These are phyloP conservation scores for Zaprionus inermis DNA, from an alignment of 1,140 invertebrate species.

Conservation along the genomic window DNA sequence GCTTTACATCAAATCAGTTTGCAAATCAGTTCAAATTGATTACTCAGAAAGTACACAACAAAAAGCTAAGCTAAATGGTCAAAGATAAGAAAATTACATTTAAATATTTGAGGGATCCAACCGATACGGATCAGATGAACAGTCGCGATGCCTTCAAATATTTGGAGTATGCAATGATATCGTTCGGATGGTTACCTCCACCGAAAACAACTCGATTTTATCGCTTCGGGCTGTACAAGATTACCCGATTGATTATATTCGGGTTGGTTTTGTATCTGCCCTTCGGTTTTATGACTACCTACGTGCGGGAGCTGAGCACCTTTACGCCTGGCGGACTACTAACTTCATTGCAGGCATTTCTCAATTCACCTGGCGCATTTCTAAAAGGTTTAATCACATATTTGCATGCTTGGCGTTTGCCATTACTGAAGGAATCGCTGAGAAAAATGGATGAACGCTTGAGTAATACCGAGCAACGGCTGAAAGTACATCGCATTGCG, in stretches of 20 bases:
- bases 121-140: background rate
- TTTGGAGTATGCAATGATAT: background rate
- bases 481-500: conserved; percentile 33
- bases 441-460: conserved; percentile 42
- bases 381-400: background rate
- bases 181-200: background rate
- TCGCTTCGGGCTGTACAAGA: background rate
- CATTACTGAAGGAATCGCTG: conserved; percentile 25
- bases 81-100: background rate
- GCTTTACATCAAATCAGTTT: no score
- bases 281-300: background rate
- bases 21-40: no score
- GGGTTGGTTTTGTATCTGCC: background rate
- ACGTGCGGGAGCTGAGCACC: background rate
- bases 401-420: conserved; percentile 12
- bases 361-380: background rate
- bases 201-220: background rate
- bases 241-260: background rate
- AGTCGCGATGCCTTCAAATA: background rate
- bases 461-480: conserved; percentile 6
- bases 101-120: background rate
- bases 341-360: background rate
- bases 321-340: background rate
- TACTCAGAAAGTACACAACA: background rate
- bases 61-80: background rate